Evolutionary conservation across 92 coral and sea anemone species (phyloP), one percentile per base, ranked within the genome.

Genomic region (Epizoanthus stellaris): DNA sequence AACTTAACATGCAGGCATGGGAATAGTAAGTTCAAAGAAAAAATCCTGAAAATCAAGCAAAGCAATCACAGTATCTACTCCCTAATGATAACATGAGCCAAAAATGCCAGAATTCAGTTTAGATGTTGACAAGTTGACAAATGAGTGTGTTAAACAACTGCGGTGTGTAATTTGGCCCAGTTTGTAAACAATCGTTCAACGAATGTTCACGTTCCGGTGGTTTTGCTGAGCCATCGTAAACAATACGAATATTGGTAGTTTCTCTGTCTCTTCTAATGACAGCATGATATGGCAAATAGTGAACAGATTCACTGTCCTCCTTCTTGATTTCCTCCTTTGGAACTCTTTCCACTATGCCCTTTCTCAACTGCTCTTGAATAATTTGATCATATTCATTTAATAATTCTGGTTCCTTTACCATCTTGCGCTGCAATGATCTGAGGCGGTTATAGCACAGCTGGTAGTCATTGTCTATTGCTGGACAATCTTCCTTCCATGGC

Each of bases 401-500:
- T 39, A 84, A 54, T 36, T 89, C 91, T 15, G 95, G 92, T 4
- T 86, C 88, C 21, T 61, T 81, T 58, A 75, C 42, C 81, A 88
- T 65, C 66, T 54, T 80, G 54, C 84, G 89, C n/a, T 88, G 90
- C 67, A 91, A 82, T 10, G 89, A 77, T 36, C 58, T 45, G 38
- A 91, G 84, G 20, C 82, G 77, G 17, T 87, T 84, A 25, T 57
- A 56, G 73, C 94, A 87, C 45, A 87, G 88, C 47, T 91, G 66
- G 23, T 84, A 84, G 30, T 91, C 85, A 52, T 84, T 85, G 25
- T 77, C 76, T 45, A 91, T 75, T 5, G 43, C 70, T 4, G 82
- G 87, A 56, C 66, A 57, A 68, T 81, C 85, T 17, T 91, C 88
- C 43, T 67, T 80, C 94, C 94, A 91, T 7, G 90, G 91, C n/a